Evolutionary conservation across 2,888 invertebrate species (phyloP).

Genomic region (Cryptus armator): DNA sequence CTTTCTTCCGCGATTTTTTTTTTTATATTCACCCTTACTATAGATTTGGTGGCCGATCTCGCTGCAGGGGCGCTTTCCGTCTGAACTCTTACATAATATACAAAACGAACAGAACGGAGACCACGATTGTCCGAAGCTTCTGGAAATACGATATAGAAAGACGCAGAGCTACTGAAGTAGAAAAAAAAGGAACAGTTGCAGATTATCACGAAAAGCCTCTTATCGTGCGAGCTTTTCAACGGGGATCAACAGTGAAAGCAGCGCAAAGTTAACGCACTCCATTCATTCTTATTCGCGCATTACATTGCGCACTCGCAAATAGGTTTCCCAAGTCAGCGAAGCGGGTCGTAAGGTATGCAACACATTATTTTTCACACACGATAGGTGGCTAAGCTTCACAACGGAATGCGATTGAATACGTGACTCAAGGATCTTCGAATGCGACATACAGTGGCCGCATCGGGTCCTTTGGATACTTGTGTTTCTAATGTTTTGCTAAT

Average conservation of each 20-base stretch:
- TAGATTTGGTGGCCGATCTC: slow-evolving; percentile 31
- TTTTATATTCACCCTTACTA: slow-evolving; percentile 10
- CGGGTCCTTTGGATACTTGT: not conserved
- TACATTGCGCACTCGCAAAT: slow-evolving; percentile 40
- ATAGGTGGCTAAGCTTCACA: not conserved
- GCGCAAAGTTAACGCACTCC: slow-evolving; percentile 57
- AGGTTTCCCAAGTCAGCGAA: slow-evolving; percentile 21
- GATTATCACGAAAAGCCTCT: slow-evolving; percentile 65
- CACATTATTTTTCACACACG: not conserved
- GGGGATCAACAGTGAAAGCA: slow-evolving; percentile 47
- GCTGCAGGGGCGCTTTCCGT: slow-evolving; percentile 9
- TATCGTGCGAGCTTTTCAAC: slow-evolving; percentile 61
- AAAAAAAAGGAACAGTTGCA: slow-evolving; percentile 59
- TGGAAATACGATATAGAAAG: slow-evolving; percentile 9
- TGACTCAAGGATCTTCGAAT: not conserved
- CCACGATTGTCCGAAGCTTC: slow-evolving; percentile 31
- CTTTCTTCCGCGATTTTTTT: slow-evolving; percentile 17
- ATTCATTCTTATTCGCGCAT: slow-evolving; percentile 52
- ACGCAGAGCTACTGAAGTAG: slow-evolving; percentile 34
- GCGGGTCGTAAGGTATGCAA: slow-evolving; percentile 19
- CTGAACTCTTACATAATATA: slow-evolving; percentile 36
- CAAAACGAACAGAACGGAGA: slow-evolving; percentile 41
- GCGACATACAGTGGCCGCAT: not conserved
- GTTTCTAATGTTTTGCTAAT: not conserved
- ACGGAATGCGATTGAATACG: slow-evolving; percentile 19